Percentiles rank a stretch among this genome's conserved stretches.
These are phyloP conservation scores for Mormyrops attenuatus DNA, from an alignment of 2,797 vertebrate genomes.

Conservation along the genomic window DNA sequence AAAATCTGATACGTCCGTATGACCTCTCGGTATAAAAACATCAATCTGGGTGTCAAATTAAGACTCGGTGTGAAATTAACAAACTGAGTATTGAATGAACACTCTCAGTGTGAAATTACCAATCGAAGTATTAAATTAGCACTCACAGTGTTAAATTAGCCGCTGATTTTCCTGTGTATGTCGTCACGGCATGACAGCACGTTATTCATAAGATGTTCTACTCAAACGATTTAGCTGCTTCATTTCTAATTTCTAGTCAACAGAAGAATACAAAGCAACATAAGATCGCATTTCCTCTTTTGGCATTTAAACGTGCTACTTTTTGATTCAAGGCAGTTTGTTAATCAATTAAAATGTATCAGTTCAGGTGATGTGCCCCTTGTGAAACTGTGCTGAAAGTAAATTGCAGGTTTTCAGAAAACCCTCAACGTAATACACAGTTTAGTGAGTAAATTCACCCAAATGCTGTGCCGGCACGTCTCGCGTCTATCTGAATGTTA, in stretches of 20 bases:
- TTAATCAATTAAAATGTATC: background rate
- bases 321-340: background rate
- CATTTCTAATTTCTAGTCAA: background rate
- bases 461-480: background rate
- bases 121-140: background rate
- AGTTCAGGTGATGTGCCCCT: background rate
- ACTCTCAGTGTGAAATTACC: background rate
- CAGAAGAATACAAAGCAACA: background rate
- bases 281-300: background rate
- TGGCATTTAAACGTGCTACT: background rate
- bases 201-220: background rate
- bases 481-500: background rate
- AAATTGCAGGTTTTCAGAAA: background rate
- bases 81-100: background rate
- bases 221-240: background rate
- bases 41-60: background rate
- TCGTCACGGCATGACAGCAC: background rate
- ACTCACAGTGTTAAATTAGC: background rate
- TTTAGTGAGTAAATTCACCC: background rate
- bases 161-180: background rate
- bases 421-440: background rate
- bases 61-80: background rate
- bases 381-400: background rate
- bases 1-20: background rate
- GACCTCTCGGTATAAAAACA: background rate